These are phyloP conservation scores for Eumeta japonica DNA, from an alignment of 1,140 invertebrate species.

Conservation along the genomic window DNA sequence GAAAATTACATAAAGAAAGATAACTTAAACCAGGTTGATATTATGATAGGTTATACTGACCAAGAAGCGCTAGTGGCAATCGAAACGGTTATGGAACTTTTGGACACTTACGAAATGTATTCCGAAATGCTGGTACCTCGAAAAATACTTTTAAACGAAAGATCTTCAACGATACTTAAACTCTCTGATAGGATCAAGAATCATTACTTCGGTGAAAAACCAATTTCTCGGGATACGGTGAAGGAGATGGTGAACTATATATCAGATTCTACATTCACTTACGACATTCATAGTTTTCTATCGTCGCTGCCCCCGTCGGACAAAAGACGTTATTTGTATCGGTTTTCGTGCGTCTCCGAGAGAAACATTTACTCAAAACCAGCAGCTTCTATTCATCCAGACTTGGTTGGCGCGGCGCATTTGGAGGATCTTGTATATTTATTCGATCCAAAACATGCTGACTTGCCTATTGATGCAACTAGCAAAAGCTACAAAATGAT, in stretches of 20 bases:
- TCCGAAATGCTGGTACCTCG: conserved; percentile 5
- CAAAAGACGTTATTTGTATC: conserved; percentile 15
- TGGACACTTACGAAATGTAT: conserved; percentile 17
- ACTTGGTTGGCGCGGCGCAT: conserved; percentile 23
- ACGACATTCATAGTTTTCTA: conserved; percentile 35
- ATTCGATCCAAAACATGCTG: conserved; percentile 20
- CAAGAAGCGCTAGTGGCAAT: conserved; percentile 52
- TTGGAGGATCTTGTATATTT: conserved; percentile 36
- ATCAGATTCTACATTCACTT: conserved; percentile 34
- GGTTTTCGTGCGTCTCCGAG: conserved; percentile 21
- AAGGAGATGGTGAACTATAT: conserved; percentile 31
- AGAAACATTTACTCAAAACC: conserved; percentile 21
- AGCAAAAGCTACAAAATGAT: conserved; percentile 30
- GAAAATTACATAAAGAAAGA: conserved; percentile 30
- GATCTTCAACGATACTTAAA: conserved; percentile 17
- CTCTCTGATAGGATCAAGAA: conserved; percentile 34
- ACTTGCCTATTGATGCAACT: conserved; percentile 19
- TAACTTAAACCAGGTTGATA: conserved; percentile 57
- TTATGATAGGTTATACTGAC: conserved; percentile 59
- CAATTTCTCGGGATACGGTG: conserved; percentile 17
- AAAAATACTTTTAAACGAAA: conserved; percentile 6
- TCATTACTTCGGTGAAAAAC: conserved; percentile 49
- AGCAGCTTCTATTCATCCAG: conserved; percentile 15
- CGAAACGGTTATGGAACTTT: conserved; percentile 15
- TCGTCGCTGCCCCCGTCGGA: conserved; percentile 21